A percentile compares a stretch with the other conserved stretches of the same genome.
phyloP scores from a whole-genome alignment of 2,888 invertebrate genomes.

The Epinotia brunnichana region DNA sequence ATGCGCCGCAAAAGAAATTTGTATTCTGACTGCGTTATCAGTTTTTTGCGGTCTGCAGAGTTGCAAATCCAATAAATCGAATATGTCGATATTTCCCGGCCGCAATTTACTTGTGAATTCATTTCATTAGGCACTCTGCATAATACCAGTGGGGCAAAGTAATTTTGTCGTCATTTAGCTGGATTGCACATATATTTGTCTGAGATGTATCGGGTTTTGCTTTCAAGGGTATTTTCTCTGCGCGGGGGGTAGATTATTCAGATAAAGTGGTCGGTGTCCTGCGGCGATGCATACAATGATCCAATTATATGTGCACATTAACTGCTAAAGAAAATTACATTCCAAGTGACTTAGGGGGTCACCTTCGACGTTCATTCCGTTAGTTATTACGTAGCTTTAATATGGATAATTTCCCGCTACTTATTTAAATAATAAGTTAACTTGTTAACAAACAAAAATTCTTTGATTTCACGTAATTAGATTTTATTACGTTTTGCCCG shows the following conservation, averaged over 20 bases:
- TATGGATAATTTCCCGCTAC: background rate
- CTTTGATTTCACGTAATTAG: background rate
- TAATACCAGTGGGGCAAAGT: constrained; percentile 11
- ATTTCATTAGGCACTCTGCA: constrained; percentile 17
- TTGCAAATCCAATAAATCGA: constrained; percentile 13
- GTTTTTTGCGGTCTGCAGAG: constrained; percentile 4
- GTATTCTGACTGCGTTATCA: background rate
- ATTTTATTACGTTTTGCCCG: background rate
- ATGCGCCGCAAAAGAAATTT: constrained; percentile 1
- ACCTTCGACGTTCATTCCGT: background rate
- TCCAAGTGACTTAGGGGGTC: background rate
- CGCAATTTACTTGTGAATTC: constrained; percentile 1
- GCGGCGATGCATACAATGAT: constrained; percentile 38
- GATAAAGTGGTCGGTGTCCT: constrained; percentile 35
- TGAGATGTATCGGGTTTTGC: constrained; percentile 24
- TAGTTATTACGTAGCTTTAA: background rate
- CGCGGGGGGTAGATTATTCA: constrained; percentile 44
- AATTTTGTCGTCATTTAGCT: constrained; percentile 24
- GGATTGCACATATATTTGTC: constrained; percentile 17
- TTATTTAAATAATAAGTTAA: background rate
- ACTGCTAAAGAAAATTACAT: background rate
- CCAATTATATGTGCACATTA: constrained; percentile 27
- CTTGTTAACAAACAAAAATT: background rate
- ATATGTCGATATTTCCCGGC: constrained; percentile 6
- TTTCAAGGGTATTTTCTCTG: constrained; percentile 26